phyloP scores from a whole-genome alignment of 2,797 vertebrate species.

The Coranthus polyacanthus region DNA sequence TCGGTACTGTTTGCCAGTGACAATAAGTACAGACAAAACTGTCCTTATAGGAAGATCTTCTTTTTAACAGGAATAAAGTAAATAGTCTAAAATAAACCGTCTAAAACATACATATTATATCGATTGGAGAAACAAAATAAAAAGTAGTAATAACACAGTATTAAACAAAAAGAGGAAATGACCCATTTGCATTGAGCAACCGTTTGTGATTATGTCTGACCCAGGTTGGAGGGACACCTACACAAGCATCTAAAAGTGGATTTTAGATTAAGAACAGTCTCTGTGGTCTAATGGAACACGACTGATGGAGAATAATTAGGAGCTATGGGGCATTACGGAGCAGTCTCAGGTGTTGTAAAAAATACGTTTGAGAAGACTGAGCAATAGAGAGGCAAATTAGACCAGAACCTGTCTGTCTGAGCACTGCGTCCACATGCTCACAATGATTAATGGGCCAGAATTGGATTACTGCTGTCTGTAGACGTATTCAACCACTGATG shows the following conservation, averaged over 20 bases:
- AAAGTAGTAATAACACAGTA: slow-evolving; percentile 33
- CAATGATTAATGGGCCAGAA: slow-evolving; percentile 64
- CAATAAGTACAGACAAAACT: too few relatives aligned
- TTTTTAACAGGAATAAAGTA: too few relatives aligned
- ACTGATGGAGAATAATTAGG: slow-evolving; percentile 70
- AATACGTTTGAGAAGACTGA: slow-evolving; percentile 59
- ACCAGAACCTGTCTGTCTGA: slow-evolving; percentile 53
- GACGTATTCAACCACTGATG: slow-evolving; percentile 11
- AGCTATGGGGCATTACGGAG: slow-evolving; percentile 63
- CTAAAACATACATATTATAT: too few relatives aligned
- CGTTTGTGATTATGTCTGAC: slow-evolving; percentile 57
- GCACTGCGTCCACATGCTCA: slow-evolving; percentile 34
- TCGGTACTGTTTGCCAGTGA: too few relatives aligned
- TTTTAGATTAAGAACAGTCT: slow-evolving; percentile 55
- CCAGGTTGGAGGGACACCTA: slow-evolving; percentile 43
- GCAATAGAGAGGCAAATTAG: slow-evolving; percentile 66
- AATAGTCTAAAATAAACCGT: too few relatives aligned
- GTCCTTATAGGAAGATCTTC: too few relatives aligned
- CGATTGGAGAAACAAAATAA: slow-evolving; percentile 22
- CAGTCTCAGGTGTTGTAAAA: slow-evolving; percentile 60
- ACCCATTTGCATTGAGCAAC: slow-evolving; percentile 39
- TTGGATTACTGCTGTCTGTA: slow-evolving; percentile 54
- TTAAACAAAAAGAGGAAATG: slow-evolving; percentile 25
- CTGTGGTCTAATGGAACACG: slow-evolving; percentile 63
- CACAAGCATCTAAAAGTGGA: slow-evolving; percentile 43